phyloP scores from a whole-genome alignment of 2,113 vertebrate species.

The Narcine bancroftii region DNA sequence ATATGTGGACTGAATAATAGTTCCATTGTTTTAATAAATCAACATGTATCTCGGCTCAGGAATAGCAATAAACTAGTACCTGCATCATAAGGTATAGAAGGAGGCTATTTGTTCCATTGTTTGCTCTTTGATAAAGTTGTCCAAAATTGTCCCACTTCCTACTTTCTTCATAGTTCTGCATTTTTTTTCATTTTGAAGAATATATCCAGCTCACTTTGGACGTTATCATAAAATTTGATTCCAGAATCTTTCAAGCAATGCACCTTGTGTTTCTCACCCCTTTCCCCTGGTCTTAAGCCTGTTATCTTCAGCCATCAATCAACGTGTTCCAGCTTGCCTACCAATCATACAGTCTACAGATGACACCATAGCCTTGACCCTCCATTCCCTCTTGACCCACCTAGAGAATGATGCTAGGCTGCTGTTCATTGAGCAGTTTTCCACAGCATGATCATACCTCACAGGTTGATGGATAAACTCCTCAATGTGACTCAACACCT shows the following conservation, averaged over 20 bases:
- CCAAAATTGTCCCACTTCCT: not conserved
- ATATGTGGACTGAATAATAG: not conserved
- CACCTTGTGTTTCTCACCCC: not conserved
- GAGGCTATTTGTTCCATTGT: not conserved
- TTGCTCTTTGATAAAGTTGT: not conserved
- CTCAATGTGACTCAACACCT: too few species aligned
- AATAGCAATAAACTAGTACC: not conserved
- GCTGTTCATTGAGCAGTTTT: too few species aligned
- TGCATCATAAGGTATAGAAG: not conserved
- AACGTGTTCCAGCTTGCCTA: too few species aligned
- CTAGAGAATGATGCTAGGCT: too few species aligned
- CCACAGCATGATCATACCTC: too few species aligned
- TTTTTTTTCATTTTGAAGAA: not conserved
- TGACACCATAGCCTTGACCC: too few species aligned
- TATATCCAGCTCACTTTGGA: not conserved
- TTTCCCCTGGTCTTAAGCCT: not conserved
- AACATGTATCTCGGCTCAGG: not conserved
- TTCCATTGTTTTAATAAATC: not conserved
- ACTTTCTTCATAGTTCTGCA: not conserved
- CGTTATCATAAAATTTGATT: not conserved
- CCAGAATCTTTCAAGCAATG: not conserved
- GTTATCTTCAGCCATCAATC: not conserved
- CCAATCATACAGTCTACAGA: too few species aligned
- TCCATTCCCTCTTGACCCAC: too few species aligned
- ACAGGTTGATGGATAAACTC: too few species aligned